Conservation (phyloP, 1,140 invertebrate genomes). For the Calosoma granatense region DNA sequence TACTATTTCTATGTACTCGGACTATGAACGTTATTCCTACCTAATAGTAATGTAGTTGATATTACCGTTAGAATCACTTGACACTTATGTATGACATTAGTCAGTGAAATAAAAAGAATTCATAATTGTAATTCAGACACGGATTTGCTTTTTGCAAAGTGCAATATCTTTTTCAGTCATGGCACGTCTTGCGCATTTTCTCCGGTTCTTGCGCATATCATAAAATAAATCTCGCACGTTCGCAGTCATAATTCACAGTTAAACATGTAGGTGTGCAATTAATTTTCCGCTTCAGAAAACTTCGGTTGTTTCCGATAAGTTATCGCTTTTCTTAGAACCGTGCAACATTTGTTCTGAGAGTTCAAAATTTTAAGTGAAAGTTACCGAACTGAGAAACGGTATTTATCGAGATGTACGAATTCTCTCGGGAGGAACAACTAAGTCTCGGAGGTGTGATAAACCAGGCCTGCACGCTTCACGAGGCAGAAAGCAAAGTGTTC, state of each 20-base stretch:
- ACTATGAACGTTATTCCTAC: no score
- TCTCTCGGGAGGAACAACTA: neutral
- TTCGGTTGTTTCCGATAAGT: slow-evolving; percentile 6
- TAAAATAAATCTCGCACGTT: neutral
- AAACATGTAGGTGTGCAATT: slow-evolving; percentile 3
- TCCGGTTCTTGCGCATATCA: neutral
- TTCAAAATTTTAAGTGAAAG: slow-evolving; percentile 7
- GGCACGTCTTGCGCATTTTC: neutral
- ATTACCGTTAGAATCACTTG: no score
- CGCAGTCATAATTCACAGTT: neutral
- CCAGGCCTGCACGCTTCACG: neutral
- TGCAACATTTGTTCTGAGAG: slow-evolving; percentile 2
- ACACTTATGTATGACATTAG: no score
- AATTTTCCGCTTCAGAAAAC: slow-evolving; percentile 3
- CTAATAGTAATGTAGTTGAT: no score
- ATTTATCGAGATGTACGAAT: slow-evolving; percentile 2
- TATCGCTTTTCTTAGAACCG: neutral
- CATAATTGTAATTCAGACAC: neutral
- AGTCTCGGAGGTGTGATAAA: neutral
- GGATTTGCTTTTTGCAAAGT: no score
- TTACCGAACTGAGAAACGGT: slow-evolving; percentile 4
- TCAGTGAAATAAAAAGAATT: neutral
- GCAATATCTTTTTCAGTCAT: no score
- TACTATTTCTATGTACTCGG: no score
- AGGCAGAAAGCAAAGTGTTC: neutral